Conservation (phyloP, 2,888 invertebrate genomes). For the Ceramica pisi region DNA sequence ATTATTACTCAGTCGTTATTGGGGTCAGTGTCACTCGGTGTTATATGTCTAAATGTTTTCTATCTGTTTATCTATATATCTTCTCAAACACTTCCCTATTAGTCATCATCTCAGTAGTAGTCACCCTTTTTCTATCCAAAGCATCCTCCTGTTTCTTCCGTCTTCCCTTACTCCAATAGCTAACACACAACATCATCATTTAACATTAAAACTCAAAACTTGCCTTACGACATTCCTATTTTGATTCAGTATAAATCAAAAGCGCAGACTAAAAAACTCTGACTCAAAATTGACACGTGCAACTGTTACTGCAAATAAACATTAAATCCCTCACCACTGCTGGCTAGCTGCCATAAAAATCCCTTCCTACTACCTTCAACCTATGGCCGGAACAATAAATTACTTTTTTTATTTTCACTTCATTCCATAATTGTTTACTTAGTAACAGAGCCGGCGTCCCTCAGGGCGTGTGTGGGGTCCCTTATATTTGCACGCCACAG, state of each 20-base stretch:
- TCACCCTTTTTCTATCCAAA: not conserved
- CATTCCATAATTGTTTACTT: conserved; percentile 76
- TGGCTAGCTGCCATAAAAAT: conserved; percentile 52
- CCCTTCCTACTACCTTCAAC: conserved; percentile 71
- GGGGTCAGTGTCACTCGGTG: not conserved
- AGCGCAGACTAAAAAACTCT: not conserved
- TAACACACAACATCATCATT: too few species aligned
- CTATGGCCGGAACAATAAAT: conserved; percentile 79
- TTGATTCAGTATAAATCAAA: conserved; percentile 11
- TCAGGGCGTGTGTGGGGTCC: conserved; percentile 69
- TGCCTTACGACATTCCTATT: not conserved
- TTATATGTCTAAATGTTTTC: too few species aligned
- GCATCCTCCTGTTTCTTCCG: not conserved
- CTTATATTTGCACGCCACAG: conserved; percentile 70
- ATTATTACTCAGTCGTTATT: not conserved
- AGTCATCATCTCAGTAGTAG: too few species aligned
- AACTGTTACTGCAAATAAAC: conserved; percentile 61
- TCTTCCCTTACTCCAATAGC: not conserved
- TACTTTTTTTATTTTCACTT: conserved; percentile 75
- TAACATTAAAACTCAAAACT: not conserved
- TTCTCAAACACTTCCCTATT: too few species aligned
- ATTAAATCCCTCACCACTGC: conserved; percentile 52
- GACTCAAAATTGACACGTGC: conserved; percentile 56
- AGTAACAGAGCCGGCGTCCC: conserved; percentile 73
- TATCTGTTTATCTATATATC: too few species aligned